Percentiles rank a stretch among this genome's conserved stretches.
These are phyloP conservation scores for Alligator mississippiensis DNA, from an alignment of 2,113 vertebrate genomes.

Conservation along the genomic window DNA sequence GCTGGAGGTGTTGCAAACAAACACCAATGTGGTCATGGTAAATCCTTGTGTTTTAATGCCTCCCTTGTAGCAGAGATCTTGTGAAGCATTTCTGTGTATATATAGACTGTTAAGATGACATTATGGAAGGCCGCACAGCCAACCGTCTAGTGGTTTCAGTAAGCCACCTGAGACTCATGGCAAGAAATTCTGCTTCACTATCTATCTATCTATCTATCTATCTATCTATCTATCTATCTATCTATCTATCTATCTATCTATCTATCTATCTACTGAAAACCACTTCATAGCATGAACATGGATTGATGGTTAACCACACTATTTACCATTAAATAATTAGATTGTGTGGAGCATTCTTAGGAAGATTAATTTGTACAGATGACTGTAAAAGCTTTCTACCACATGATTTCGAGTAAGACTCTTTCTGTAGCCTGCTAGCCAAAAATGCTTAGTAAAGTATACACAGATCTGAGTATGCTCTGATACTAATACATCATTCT, in stretches of 20 bases:
- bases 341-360: background rate
- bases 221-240: background rate
- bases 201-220: background rate
- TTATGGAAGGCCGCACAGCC: background rate
- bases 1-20: background rate
- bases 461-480: background rate
- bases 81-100: background rate
- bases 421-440: too few relatives aligned
- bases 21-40: background rate
- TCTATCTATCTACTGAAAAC: background rate
- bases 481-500: background rate
- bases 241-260: background rate
- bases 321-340: background rate
- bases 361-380: background rate
- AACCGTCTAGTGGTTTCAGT: background rate
- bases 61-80: background rate
- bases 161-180: background rate
- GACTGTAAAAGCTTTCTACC: background rate
- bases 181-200: background rate
- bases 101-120: rapidly evolving
- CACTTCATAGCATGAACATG: background rate
- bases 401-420: background rate
- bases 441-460: background rate
- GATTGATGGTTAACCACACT: background rate
- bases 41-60: background rate